These are phyloP conservation scores for Notodonta dromedarius DNA, from an alignment of 2,888 invertebrate species.

Conservation along the genomic window DNA sequence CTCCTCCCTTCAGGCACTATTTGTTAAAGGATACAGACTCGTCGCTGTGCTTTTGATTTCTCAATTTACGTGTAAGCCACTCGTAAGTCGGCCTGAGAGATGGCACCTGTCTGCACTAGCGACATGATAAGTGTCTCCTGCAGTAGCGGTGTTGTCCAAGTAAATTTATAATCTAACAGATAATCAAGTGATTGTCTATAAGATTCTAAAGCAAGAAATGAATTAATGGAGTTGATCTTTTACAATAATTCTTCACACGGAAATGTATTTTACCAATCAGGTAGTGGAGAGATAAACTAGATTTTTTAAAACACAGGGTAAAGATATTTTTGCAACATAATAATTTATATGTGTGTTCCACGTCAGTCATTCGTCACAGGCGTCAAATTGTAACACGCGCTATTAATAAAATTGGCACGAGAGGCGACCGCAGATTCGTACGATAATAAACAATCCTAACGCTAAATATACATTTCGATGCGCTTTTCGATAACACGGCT, in stretches of 20 bases:
- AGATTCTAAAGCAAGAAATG: not conserved
- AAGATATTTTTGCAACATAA: too few relatives aligned
- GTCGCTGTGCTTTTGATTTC: constrained; percentile 53
- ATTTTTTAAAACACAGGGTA: not conserved
- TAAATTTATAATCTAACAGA: not conserved
- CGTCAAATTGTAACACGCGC: constrained; percentile 9
- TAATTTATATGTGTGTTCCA: not conserved
- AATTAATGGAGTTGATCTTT: too few relatives aligned
- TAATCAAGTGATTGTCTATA: not conserved
- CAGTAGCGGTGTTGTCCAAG: constrained; percentile 4
- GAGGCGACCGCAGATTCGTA: constrained; percentile 14
- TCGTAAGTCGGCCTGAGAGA: constrained; percentile 48
- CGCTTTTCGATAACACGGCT: constrained; percentile 55
- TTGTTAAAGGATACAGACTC: constrained; percentile 73
- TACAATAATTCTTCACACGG: too few relatives aligned
- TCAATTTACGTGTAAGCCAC: constrained; percentile 47
- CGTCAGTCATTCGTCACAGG: constrained; percentile 4
- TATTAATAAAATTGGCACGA: constrained; percentile 24
- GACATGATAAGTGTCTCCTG: constrained; percentile 15
- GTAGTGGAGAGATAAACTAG: not conserved
- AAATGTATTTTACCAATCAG: too few relatives aligned
- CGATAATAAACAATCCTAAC: constrained; percentile 27
- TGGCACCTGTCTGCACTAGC: constrained; percentile 58
- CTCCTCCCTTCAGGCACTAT: constrained; percentile 67
- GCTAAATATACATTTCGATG: constrained; percentile 47